Conservation (phyloP, 2,797 vertebrate species). For the Microchirus variegatus region DNA sequence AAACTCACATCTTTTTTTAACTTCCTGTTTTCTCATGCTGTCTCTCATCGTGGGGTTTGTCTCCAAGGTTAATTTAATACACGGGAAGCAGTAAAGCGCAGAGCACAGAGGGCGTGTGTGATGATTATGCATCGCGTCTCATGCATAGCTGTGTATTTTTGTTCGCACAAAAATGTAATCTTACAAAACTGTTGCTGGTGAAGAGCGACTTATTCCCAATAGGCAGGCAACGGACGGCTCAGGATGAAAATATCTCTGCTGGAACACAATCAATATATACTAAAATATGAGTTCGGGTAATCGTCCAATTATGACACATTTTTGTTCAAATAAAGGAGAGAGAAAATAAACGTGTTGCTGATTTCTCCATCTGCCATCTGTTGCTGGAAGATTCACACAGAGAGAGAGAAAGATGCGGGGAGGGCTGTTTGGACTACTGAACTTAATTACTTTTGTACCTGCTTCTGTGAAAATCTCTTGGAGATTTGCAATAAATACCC, state of each 20-base stretch:
- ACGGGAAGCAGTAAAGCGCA: conserved; percentile 36
- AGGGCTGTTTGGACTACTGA: conserved; percentile 44
- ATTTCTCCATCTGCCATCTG: conserved; percentile 81
- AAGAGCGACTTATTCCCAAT: conserved; percentile 42
- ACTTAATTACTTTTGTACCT: conserved; percentile 52
- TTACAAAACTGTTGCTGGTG: conserved; percentile 23
- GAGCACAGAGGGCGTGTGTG: conserved; percentile 4
- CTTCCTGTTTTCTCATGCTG: conserved; percentile 33
- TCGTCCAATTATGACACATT: conserved; percentile 76
- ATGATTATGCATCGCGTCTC: conserved; percentile 18
- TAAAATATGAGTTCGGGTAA: conserved; percentile 69
- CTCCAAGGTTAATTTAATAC: conserved; percentile 67
- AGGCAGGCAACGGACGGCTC: conserved; percentile 33
- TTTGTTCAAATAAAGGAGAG: conserved; percentile 74
- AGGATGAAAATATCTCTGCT: conserved; percentile 66
- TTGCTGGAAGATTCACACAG: conserved; percentile 76
- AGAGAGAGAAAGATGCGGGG: conserved; percentile 20
- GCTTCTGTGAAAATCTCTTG: conserved; percentile 44
- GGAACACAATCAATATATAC: conserved; percentile 62
- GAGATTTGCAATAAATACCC: conserved; percentile 15
- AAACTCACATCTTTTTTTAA: conserved; percentile 28
- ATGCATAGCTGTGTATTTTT: conserved; percentile 15
- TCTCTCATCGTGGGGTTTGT: conserved; percentile 29
- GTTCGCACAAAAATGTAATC: conserved; percentile 23
- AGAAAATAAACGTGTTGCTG: conserved; percentile 82